Conservation (phyloP, 2,888 invertebrate genomes). For the Heliconius hortense region DNA sequence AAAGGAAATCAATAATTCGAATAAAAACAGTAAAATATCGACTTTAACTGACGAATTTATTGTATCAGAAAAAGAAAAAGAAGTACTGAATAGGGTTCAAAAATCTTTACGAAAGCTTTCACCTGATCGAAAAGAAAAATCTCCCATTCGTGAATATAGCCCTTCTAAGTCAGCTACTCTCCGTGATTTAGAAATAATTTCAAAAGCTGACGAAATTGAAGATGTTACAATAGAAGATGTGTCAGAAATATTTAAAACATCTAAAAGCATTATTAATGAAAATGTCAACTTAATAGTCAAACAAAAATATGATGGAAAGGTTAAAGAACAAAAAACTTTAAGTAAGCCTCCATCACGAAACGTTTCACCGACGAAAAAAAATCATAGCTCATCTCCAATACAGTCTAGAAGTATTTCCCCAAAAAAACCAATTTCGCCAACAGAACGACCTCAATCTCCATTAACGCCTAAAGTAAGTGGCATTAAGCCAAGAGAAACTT, state of each 20-base stretch:
- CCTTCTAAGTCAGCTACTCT: constrained; percentile 60
- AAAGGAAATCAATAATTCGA: constrained; percentile 29
- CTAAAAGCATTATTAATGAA: constrained; percentile 41
- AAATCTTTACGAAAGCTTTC: constrained; percentile 69
- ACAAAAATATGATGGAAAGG: constrained; percentile 47
- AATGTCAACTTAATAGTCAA: constrained; percentile 43
- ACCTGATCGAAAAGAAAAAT: constrained; percentile 62
- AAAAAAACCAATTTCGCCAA: constrained; percentile 58
- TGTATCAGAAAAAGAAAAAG: constrained; percentile 66
- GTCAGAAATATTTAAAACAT: constrained; percentile 37
- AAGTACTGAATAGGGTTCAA: constrained; percentile 67
- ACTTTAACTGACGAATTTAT: constrained; percentile 53
- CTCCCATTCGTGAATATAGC: constrained; percentile 59
- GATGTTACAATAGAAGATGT: constrained; percentile 37
- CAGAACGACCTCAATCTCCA: constrained; percentile 67
- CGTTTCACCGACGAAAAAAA: constrained; percentile 66
- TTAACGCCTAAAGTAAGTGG: constrained; percentile 61
- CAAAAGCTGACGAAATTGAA: constrained; percentile 43
- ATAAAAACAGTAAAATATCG: constrained; percentile 2
- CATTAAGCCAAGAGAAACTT: constrained; percentile 61
- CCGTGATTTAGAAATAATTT: constrained; percentile 55
- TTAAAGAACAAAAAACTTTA: constrained; percentile 50
- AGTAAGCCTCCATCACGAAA: constrained; percentile 62
- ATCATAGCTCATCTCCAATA: constrained; percentile 52
- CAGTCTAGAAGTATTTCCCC: constrained; percentile 66